These are phyloP conservation scores for Cranoglanis bouderius DNA, from an alignment of 2,113 vertebrate genomes.

Conservation along the genomic window DNA sequence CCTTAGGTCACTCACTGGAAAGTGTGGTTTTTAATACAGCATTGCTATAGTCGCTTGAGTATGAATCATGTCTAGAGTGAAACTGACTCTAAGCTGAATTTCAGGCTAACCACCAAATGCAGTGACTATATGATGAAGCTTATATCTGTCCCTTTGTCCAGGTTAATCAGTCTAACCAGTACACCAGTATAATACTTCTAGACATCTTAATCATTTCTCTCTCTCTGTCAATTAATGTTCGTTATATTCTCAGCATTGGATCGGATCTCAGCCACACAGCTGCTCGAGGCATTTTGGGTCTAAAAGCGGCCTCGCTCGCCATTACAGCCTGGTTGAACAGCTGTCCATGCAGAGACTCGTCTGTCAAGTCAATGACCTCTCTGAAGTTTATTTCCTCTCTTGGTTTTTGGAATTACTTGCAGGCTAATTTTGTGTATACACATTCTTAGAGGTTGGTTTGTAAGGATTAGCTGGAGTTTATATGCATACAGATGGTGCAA, in stretches of 20 bases:
- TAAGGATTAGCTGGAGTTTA: slow-evolving; percentile 46
- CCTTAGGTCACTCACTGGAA: slow-evolving; percentile 12
- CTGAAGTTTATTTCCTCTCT: slow-evolving; percentile 44
- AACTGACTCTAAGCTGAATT: slow-evolving; percentile 7
- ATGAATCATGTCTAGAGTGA: slow-evolving; percentile 10
- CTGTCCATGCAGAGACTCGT: slow-evolving; percentile 18
- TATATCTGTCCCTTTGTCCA: not conserved
- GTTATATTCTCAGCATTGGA: not conserved
- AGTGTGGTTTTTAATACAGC: slow-evolving; percentile 16
- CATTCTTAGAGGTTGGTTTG: slow-evolving; percentile 37
- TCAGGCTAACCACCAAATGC: not conserved
- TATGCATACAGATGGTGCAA: slow-evolving; percentile 26
- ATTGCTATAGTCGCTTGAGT: not conserved
- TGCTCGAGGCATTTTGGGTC: slow-evolving; percentile 6
- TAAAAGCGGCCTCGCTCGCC: not conserved
- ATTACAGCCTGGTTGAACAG: not conserved
- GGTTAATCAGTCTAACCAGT: not conserved
- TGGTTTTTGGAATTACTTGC: slow-evolving; percentile 9
- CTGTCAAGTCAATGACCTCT: not conserved
- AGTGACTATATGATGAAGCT: not conserved
- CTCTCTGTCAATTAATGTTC: not conserved
- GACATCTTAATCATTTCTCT: not conserved
- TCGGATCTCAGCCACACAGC: slow-evolving; percentile 20
- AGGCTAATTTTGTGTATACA: slow-evolving; percentile 24
- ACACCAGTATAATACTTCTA: not conserved